phyloP scores from a whole-genome alignment of 2,888 invertebrate species.

The Pomacea canaliculata region DNA sequence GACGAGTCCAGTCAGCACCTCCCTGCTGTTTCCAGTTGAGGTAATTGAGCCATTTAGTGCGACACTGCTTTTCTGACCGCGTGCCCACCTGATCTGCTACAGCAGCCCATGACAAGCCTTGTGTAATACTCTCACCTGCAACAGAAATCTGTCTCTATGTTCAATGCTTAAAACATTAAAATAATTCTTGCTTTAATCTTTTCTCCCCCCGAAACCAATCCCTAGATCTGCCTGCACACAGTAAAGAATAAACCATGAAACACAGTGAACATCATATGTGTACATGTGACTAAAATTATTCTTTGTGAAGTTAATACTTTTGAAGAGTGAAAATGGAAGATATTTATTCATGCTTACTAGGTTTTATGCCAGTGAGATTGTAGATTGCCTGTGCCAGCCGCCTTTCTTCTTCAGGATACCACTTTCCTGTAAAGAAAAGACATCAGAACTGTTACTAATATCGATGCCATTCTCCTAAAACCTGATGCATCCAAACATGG shows the following conservation, averaged over 20 bases:
- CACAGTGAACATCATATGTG: too few relatives aligned
- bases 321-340: too few relatives aligned
- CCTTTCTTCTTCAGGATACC: conserved; percentile 71
- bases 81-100: conserved; percentile 70
- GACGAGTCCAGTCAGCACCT: conserved; percentile 70
- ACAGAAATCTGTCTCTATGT: background rate
- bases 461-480: too few relatives aligned
- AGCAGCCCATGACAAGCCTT: conserved; percentile 70
- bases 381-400: conserved; percentile 70
- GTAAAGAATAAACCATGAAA: background rate
- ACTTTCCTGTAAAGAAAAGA: conserved; percentile 63
- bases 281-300: too few relatives aligned
- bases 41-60: conserved; percentile 73
- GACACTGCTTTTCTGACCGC: conserved; percentile 72
- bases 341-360: conserved; percentile 49
- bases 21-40: conserved; percentile 72
- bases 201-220: background rate
- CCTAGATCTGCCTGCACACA: background rate
- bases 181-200: background rate
- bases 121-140: conserved; percentile 69
- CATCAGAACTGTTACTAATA: background rate
- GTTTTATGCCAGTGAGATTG: conserved; percentile 66
- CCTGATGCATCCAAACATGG: too few relatives aligned
- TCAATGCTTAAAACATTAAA: background rate
- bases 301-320: too few relatives aligned